Evolutionary conservation across 2,888 invertebrate species (phyloP).

Genomic region (Hyposoter didymator): DNA sequence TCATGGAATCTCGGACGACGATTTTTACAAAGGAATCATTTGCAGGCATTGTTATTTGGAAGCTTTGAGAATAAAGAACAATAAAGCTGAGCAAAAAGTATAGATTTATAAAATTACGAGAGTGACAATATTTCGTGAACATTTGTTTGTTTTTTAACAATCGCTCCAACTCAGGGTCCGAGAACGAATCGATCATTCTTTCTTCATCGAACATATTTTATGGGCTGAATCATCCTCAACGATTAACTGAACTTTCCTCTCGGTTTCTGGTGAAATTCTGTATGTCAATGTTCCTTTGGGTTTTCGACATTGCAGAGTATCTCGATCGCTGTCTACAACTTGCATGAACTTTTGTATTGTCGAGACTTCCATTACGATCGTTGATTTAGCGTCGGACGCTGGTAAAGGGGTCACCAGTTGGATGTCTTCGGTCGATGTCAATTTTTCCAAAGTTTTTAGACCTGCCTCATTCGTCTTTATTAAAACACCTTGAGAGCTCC

Average conservation of each 20-base stretch:
- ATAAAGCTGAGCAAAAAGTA: constrained; percentile 44
- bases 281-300: constrained; percentile 59
- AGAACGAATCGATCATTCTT: neutral
- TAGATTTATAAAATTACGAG: constrained; percentile 41
- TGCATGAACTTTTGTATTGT: constrained; percentile 76
- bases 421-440: constrained; percentile 57
- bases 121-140: constrained; percentile 25
- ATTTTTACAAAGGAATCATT: constrained; percentile 5
- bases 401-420: constrained; percentile 40
- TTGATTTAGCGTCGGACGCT: constrained; percentile 69
- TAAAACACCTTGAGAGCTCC: constrained; percentile 15
- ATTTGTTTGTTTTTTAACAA: neutral
- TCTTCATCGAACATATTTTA: neutral
- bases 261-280: constrained; percentile 49
- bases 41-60: constrained; percentile 56
- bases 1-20: neutral
- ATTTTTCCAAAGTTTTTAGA: constrained; percentile 37
- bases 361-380: constrained; percentile 75
- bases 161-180: neutral
- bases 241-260: constrained; percentile 61
- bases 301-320: constrained; percentile 29
- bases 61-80: constrained; percentile 54
- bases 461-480: constrained; percentile 29
- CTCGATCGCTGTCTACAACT: constrained; percentile 65
- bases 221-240: constrained; percentile 48